Conservation (phyloP, 92 coral and sea anemone genomes). For the Parazoanthus swiftii region DNA sequence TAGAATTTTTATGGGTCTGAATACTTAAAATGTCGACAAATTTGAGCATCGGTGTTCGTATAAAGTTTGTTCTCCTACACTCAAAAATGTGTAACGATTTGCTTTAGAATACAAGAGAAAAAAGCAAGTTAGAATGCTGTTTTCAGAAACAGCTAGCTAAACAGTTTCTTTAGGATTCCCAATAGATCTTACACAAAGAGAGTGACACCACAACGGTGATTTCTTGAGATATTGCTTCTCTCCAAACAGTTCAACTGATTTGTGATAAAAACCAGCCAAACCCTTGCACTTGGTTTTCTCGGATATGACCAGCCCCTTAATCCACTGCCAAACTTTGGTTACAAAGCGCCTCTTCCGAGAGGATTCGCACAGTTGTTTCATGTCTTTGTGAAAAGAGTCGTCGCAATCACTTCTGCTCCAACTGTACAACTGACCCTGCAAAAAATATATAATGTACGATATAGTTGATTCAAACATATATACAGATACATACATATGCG, state of each 20-base stretch:
- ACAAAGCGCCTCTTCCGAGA: constrained; percentile 43
- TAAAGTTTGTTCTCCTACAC: neutral
- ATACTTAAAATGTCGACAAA: no score
- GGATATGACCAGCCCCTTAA: constrained; percentile 28
- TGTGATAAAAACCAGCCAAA: constrained; percentile 59
- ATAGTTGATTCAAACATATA: no score
- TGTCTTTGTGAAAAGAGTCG: constrained; percentile 56
- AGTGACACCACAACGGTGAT: constrained; percentile 70
- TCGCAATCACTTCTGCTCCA: constrained; percentile 62
- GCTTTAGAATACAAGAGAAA: neutral
- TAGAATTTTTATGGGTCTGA: no score
- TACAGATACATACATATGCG: no score
- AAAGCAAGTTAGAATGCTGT: neutral
- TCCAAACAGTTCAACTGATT: constrained; percentile 59
- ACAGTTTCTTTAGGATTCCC: constrained; percentile 46
- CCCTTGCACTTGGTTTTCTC: constrained; percentile 55
- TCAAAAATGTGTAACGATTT: neutral
- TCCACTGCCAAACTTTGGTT: constrained; percentile 42
- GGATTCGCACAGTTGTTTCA: constrained; percentile 60
- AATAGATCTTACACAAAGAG: constrained; percentile 49
- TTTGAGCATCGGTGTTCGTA: no score
- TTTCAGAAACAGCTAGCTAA: neutral
- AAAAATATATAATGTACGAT: neutral
- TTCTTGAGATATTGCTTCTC: constrained; percentile 27
- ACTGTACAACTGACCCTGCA: constrained; percentile 57